Conservation (phyloP, 2,888 invertebrate species). For the Willowsia nigromaculata region DNA sequence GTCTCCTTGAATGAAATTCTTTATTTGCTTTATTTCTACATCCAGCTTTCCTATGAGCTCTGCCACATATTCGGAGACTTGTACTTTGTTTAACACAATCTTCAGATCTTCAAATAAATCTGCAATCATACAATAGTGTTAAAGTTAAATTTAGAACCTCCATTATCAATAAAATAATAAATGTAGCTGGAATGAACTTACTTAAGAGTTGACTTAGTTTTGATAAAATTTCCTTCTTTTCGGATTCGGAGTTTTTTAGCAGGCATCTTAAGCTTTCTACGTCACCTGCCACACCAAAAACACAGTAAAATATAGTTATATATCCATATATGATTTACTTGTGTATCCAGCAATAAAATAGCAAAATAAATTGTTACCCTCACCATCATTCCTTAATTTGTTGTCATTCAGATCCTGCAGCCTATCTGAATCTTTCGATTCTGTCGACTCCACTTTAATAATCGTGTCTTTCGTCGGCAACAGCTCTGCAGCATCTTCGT, state of each 20-base stretch:
- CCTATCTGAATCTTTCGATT: constrained; percentile 62
- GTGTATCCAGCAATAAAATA: no score
- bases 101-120: constrained; percentile 78
- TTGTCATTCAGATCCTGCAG: constrained; percentile 68
- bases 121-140: constrained; percentile 41
- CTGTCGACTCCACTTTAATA: constrained; percentile 55
- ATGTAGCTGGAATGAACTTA: no score
- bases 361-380: neutral
- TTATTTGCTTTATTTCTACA: constrained; percentile 77
- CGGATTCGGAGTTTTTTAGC: constrained; percentile 80
- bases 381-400: constrained; percentile 66
- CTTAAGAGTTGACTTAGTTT: constrained; percentile 80
- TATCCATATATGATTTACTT: no score
- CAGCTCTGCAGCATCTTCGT: constrained; percentile 63
- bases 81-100: constrained; percentile 78
- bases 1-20: constrained; percentile 76
- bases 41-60: constrained; percentile 78
- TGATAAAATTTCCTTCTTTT: constrained; percentile 80
- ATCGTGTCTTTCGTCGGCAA: constrained; percentile 58
- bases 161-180: neutral
- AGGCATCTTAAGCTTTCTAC: constrained; percentile 79
- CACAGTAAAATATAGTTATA: no score
- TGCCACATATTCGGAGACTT: constrained; percentile 77
- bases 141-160: neutral
- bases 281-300: constrained; percentile 73